Percentiles rank a stretch among this genome's conserved stretches.
Evolutionary conservation across 2,113 vertebrate genomes (phyloP).

Genomic region (Tetrao urogallus): DNA sequence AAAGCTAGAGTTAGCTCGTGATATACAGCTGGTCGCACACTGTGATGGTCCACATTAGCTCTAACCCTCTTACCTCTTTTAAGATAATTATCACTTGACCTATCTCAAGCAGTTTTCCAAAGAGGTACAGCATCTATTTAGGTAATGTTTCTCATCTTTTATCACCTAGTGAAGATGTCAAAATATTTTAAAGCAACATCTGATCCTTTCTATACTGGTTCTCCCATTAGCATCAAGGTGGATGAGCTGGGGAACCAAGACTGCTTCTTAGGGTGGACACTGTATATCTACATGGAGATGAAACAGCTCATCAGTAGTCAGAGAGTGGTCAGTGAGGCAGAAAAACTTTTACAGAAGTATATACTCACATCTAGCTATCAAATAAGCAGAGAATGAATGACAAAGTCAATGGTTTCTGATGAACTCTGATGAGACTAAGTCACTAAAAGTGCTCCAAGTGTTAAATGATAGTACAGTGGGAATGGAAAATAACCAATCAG

Average conservation of each 20-base stretch:
- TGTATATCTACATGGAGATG: not conserved
- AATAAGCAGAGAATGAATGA: not conserved
- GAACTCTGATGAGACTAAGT: not conserved
- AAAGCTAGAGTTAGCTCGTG: not conserved
- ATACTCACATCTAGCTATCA: not conserved
- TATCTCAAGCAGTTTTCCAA: not conserved
- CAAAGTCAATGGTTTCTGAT: not conserved
- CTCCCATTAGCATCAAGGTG: not conserved
- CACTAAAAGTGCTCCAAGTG: not conserved
- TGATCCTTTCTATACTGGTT: not conserved
- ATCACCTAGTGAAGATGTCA: not conserved
- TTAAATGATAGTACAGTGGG: not conserved
- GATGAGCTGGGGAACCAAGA: not conserved
- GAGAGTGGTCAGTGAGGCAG: not conserved
- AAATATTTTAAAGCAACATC: not conserved
- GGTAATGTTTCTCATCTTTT: not conserved
- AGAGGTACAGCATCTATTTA: not conserved
- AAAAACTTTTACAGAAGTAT: not conserved
- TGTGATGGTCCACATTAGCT: not conserved
- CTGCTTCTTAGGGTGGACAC: not conserved
- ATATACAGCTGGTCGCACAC: not conserved
- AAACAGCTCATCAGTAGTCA: accelerated
- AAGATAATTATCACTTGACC: not conserved
- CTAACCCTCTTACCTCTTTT: not conserved
- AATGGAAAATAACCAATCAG: not conserved